Evolutionary conservation across 2,888 invertebrate genomes (phyloP), one percentile per base, ranked within the genome.

Genomic region (Tetramorium bicarinatum): DNA sequence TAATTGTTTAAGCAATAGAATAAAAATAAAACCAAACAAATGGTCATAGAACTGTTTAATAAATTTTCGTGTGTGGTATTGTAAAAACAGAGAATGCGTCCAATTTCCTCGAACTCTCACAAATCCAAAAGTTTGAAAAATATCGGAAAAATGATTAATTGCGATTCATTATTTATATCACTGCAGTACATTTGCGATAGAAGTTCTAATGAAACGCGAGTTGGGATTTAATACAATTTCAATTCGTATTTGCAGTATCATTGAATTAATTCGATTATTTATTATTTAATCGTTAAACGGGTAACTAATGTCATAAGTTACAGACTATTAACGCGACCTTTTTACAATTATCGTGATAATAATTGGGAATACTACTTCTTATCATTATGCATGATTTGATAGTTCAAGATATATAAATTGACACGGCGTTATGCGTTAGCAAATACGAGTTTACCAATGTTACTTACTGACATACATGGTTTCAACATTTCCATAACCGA

Each of bases 61-160:
- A 54, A 21, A 41, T 77, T 29, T 77, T 44, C 29, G 18, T 21
- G 1, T 1, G n/a, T 6, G 25, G 15, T 44, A n/a, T 44, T 3
- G 34, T 69, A 69, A 77, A 77, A 77, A 69, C n/a, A 44, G 44
- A 29, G 15, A 67, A 44, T 2, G 1, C 21, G 18, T 2, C 7
- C 3, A 34, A 59, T 61, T 80, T 59, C 47, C 44, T 56, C 13
- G 34, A 47, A 38, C n/a, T 18, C 47, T 80, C 72, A 59, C 47
- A 72, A 71, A 79, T 71, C 13, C 2, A 59, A 25, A 79, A 80
- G 15, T 72, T 8, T 47, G 25, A 54, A 67, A 47, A 21, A 21
- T 71, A 25, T 29, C 34, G 34, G 71, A 47, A 44, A 47, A 44
- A 4, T 38, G 18, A 80, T 80, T 80, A 80, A 80, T 80, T 80